These are phyloP conservation scores for Lochmaea capreae DNA, from an alignment of 2,888 invertebrate species.

Conservation along the genomic window DNA sequence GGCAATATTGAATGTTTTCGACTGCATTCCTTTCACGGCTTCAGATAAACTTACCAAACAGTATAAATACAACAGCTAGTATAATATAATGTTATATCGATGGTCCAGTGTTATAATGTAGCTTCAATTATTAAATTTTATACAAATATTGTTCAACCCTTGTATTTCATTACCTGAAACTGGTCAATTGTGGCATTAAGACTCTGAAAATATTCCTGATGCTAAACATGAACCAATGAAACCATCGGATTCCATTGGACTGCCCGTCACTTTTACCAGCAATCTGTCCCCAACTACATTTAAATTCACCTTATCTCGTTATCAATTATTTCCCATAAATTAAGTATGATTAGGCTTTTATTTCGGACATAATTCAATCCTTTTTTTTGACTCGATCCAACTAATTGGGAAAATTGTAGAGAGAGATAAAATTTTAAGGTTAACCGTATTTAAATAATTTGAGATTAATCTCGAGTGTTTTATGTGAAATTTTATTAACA, in stretches of 20 bases:
- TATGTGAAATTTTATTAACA: not conserved
- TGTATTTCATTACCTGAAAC: slow-evolving; percentile 1
- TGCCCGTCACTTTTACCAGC: slow-evolving; percentile 57
- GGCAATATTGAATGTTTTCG: too few species aligned
- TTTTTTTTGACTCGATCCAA: slow-evolving; percentile 15
- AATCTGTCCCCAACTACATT: slow-evolving; percentile 39
- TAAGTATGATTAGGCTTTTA: slow-evolving; percentile 40
- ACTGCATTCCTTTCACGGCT: too few species aligned
- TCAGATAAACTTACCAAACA: too few species aligned
- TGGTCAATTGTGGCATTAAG: slow-evolving; percentile 3
- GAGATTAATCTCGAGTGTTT: slow-evolving; percentile 8
- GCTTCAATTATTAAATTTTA: not conserved
- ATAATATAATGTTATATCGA: too few species aligned
- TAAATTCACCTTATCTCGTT: slow-evolving; percentile 42
- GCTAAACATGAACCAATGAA: slow-evolving; percentile 59
- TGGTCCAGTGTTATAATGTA: too few species aligned
- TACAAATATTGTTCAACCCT: not conserved
- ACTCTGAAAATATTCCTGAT: slow-evolving; percentile 58
- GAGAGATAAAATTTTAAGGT: slow-evolving; percentile 21
- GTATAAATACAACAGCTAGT: too few species aligned
- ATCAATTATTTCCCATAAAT: slow-evolving; percentile 42
- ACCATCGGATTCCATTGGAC: slow-evolving; percentile 59
- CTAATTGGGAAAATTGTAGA: slow-evolving; percentile 29
- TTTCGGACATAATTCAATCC: slow-evolving; percentile 29
- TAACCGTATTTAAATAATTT: slow-evolving; percentile 21